phyloP scores from a whole-genome alignment of 2,797 vertebrate species.

The Fringilla coelebs region DNA sequence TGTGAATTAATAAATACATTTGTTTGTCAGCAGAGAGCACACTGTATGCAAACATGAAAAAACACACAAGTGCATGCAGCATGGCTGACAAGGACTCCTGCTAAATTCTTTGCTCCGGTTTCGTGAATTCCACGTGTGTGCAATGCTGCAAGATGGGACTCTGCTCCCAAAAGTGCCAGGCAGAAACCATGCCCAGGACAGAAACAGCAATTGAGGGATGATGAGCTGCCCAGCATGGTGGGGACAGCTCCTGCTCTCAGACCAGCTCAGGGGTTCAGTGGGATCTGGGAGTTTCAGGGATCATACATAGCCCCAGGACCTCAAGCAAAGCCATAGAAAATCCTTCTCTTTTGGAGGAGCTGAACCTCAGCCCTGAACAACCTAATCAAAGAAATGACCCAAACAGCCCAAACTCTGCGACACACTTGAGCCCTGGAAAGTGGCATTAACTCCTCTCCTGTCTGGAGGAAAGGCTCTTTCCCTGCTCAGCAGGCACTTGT shows the following conservation, averaged over 20 bases:
- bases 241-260: not conserved
- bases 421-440: not conserved
- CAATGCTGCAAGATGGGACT: not conserved
- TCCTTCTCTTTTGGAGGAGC: not conserved
- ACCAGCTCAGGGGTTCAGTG: accelerated
- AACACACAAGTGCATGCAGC: not conserved
- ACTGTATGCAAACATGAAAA: not conserved
- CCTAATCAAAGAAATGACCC: not conserved
- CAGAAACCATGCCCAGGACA: not conserved
- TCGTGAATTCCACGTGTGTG: not conserved
- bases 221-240: not conserved
- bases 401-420: not conserved
- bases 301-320: not conserved
- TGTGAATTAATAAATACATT: not conserved
- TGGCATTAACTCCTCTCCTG: not conserved
- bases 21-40: not conserved
- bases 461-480: not conserved
- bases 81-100: not conserved
- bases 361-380: not conserved
- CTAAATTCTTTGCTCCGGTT: not conserved
- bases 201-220: accelerated
- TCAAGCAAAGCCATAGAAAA: not conserved
- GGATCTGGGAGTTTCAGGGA: not conserved
- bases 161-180: not conserved
- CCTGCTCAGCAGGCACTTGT: not conserved